These are phyloP conservation scores for Dermolepida albohirtum DNA, from an alignment of 2,888 invertebrate species.

Conservation along the genomic window DNA sequence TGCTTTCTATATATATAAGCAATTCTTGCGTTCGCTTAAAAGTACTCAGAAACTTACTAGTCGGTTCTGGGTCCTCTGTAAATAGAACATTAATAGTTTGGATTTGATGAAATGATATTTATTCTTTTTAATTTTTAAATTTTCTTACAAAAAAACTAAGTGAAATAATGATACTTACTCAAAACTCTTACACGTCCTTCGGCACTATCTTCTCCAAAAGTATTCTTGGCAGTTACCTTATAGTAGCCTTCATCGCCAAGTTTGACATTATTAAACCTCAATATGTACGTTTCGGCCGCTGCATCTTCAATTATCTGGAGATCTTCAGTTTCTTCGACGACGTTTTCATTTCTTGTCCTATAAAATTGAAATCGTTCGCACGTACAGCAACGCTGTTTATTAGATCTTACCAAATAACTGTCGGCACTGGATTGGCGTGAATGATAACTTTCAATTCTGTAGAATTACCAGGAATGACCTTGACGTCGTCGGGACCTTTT, in stretches of 20 bases:
- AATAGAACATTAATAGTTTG: constrained; percentile 40
- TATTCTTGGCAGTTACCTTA: constrained; percentile 81
- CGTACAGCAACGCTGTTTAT: not conserved
- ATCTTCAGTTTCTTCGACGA: constrained; percentile 70
- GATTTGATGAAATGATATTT: not conserved
- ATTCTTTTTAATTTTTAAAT: not conserved
- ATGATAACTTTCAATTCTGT: constrained; percentile 85
- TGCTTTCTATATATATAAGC: too few relatives aligned
- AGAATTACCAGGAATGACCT: constrained; percentile 80
- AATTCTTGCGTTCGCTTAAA: constrained; percentile 21
- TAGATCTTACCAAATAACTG: constrained; percentile 79
- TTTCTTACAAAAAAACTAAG: not conserved
- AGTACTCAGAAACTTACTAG: constrained; percentile 57
- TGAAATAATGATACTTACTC: constrained; percentile 68
- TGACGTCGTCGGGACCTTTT: constrained; percentile 78
- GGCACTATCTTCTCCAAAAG: constrained; percentile 77
- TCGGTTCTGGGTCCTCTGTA: constrained; percentile 63
- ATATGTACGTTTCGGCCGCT: constrained; percentile 74
- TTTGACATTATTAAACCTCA: constrained; percentile 78
- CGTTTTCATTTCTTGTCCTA: constrained; percentile 75
- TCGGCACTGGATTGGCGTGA: constrained; percentile 90
- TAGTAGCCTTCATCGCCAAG: constrained; percentile 84
- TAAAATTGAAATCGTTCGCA: constrained; percentile 13
- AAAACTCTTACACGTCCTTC: constrained; percentile 79
- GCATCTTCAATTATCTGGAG: constrained; percentile 73